phyloP scores from a whole-genome alignment of 2,113 vertebrate species.

The Nibea albiflora region DNA sequence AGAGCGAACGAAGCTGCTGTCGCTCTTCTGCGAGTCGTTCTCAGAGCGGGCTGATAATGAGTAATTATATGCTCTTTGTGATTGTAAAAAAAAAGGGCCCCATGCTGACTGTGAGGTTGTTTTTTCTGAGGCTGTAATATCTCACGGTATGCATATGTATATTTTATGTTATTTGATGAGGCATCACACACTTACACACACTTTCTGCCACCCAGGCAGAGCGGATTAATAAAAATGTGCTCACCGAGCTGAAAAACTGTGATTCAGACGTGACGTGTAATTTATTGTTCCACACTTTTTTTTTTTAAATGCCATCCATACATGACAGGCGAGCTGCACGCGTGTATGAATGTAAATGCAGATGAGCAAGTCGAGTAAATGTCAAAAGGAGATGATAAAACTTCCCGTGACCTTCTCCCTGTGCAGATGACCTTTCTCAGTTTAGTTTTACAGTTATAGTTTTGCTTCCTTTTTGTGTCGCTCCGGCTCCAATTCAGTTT shows the following conservation, averaged over 20 bases:
- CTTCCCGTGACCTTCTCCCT: not conserved
- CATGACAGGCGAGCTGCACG: not conserved
- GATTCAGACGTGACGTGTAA: not conserved
- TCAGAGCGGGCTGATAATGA: not conserved
- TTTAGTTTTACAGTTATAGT: not conserved
- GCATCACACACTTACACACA: not conserved
- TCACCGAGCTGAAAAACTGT: not conserved
- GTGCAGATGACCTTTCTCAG: not conserved
- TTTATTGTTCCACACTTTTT: too few species aligned
- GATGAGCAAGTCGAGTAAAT: not conserved
- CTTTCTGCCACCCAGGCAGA: not conserved
- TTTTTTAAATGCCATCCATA: not conserved
- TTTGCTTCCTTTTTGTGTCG: not conserved
- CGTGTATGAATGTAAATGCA: not conserved
- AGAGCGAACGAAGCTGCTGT: not conserved
- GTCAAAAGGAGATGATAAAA: not conserved
- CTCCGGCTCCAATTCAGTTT: too few species aligned
- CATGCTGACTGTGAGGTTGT: not conserved
- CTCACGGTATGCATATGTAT: not conserved
- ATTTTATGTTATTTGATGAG: not conserved
- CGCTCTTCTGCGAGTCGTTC: not conserved
- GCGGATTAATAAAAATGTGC: not conserved
- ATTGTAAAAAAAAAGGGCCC: not conserved
- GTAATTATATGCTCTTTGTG: conserved; percentile 4
- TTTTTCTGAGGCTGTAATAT: not conserved